Percentiles rank a stretch among this genome's conserved stretches.
Evolutionary conservation across 2,797 vertebrate genomes (phyloP).

Genomic region (Vireo griseus): DNA sequence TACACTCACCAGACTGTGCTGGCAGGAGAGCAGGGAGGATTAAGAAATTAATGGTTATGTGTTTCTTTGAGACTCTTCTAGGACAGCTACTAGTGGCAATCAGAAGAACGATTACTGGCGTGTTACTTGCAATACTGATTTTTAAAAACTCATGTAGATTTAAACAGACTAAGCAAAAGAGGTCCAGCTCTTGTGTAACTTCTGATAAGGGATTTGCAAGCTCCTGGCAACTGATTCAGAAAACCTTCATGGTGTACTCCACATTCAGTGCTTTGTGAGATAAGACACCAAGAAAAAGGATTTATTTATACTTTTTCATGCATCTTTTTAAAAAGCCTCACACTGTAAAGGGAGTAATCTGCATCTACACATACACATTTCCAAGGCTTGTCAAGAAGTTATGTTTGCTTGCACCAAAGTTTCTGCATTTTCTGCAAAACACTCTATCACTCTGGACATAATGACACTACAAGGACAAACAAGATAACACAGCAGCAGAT

Average conservation of each 20-base stretch:
- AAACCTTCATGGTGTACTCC: background rate
- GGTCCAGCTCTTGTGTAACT: background rate
- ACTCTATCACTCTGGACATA: background rate
- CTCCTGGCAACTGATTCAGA: background rate
- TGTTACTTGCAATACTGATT: background rate
- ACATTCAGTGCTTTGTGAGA: background rate
- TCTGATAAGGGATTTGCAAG: conserved; percentile 16
- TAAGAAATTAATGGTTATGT: background rate
- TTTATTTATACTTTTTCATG: background rate
- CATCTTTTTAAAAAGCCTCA: background rate
- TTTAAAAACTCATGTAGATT: background rate
- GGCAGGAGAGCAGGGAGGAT: background rate
- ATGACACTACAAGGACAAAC: background rate
- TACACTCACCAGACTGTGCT: background rate
- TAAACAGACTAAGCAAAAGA: background rate
- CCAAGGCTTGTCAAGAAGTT: background rate
- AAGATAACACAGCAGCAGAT: background rate
- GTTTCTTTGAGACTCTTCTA: background rate
- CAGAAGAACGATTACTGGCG: background rate
- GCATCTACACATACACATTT: background rate
- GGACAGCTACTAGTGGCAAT: background rate
- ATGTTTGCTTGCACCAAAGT: background rate
- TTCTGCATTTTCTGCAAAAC: background rate
- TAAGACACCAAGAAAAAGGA: conserved; percentile 1
- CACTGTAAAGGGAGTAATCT: background rate